Evolutionary conservation across 2,888 invertebrate genomes (phyloP).

Genomic region (Desoria tigrina): DNA sequence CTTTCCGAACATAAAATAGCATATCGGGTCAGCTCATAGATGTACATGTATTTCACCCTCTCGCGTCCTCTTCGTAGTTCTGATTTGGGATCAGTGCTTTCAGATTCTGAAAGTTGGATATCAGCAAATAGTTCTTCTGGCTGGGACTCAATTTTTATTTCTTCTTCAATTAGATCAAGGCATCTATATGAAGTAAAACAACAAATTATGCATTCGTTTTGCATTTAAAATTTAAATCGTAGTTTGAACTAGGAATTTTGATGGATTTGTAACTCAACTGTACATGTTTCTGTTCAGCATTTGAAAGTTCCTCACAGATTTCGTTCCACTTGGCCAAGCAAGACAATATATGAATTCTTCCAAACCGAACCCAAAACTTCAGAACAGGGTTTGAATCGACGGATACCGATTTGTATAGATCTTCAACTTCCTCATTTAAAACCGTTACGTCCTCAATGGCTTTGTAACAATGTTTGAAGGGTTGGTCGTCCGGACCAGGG

Average conservation of each 20-base stretch:
- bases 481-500: slow-evolving; percentile 34
- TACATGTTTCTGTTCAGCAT: slow-evolving; percentile 45
- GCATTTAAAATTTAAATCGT: too few relatives aligned
- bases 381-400: slow-evolving; percentile 13
- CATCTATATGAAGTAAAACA: too few relatives aligned
- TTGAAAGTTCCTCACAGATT: slow-evolving; percentile 43
- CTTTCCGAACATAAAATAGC: slow-evolving; percentile 51
- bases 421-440: slow-evolving; percentile 27
- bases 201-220: too few relatives aligned
- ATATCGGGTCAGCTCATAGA: slow-evolving; percentile 50
- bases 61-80: slow-evolving; percentile 25
- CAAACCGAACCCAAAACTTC: slow-evolving; percentile 42
- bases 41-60: slow-evolving; percentile 44
- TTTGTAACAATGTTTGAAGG: slow-evolving; percentile 46
- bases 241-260: too few relatives aligned
- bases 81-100: neutral
- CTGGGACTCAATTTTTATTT: slow-evolving; percentile 21
- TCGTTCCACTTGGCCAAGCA: slow-evolving; percentile 51
- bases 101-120: neutral
- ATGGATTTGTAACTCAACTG: slow-evolving; percentile 35
- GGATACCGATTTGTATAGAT: slow-evolving; percentile 8
- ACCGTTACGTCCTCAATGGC: slow-evolving; percentile 33
- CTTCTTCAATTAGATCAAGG: slow-evolving; percentile 36
- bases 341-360: slow-evolving; percentile 47
- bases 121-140: neutral